phyloP scores from a whole-genome alignment of 2,113 vertebrate species.

The Pseudorhombus dupliciocellatus region DNA sequence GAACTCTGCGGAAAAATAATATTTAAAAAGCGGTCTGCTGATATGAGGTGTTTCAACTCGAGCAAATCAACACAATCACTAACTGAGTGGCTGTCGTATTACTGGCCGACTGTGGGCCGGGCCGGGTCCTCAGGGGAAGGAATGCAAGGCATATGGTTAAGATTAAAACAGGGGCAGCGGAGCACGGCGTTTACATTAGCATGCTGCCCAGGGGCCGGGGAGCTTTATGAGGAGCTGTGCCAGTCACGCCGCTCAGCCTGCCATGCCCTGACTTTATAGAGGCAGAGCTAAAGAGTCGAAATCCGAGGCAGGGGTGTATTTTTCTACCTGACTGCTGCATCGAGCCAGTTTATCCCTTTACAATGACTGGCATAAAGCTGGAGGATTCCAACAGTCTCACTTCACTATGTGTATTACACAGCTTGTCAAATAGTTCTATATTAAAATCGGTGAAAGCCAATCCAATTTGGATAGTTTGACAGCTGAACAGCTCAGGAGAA shows the following conservation, averaged over 20 bases:
- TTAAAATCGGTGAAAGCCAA: conserved; percentile 28
- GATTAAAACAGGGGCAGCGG: conserved; percentile 66
- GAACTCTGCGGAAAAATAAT: neutral
- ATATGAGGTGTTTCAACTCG: conserved; percentile 31
- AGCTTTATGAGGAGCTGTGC: conserved; percentile 53
- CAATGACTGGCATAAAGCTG: neutral
- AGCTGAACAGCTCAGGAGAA: conserved; percentile 7
- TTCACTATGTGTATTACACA: neutral
- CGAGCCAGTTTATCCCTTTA: conserved; percentile 17
- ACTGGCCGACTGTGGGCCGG: conserved; percentile 42
- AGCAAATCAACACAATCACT: conserved; percentile 42
- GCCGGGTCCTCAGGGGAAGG: conserved; percentile 41
- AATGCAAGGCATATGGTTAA: conserved; percentile 70
- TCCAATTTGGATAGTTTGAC: conserved; percentile 32
- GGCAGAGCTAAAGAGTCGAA: neutral
- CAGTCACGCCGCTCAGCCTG: conserved; percentile 34
- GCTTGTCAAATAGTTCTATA: neutral
- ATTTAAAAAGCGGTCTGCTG: neutral
- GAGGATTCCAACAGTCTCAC: neutral
- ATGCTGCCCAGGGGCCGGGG: conserved; percentile 48
- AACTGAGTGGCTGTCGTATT: conserved; percentile 39
- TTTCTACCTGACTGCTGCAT: conserved; percentile 17
- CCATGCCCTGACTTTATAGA: conserved; percentile 25
- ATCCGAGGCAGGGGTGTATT: conserved; percentile 11
- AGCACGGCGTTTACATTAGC: conserved; percentile 67